Evolutionary conservation across 2,797 vertebrate species (phyloP).

Genomic region (Micromesistius poutassou): DNA sequence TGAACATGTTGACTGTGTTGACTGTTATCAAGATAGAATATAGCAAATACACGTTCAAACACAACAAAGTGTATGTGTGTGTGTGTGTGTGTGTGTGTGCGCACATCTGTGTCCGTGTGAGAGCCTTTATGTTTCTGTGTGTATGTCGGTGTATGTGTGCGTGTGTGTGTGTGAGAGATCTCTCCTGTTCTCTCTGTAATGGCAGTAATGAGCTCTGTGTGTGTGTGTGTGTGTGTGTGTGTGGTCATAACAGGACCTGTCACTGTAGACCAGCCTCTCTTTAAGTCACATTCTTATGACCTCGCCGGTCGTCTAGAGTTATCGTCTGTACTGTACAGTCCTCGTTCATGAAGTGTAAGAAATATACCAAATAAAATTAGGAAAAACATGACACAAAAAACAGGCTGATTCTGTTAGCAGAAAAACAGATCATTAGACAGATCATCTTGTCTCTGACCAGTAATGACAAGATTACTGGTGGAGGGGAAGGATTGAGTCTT

Average conservation of each 20-base stretch:
- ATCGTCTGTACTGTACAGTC: neutral
- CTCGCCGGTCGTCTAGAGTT: neutral
- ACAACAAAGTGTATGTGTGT: constrained; percentile 8
- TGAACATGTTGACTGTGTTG: neutral
- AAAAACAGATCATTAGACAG: no score
- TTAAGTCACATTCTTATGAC: neutral
- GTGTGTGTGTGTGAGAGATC: constrained; percentile 20
- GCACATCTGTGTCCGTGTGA: constrained; percentile 24
- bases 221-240: constrained; percentile 4
- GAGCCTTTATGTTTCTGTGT: constrained; percentile 33
- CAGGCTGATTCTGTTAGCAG: no score
- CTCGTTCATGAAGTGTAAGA: no score
- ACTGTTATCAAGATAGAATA: no score
- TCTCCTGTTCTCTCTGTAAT: constrained; percentile 26
- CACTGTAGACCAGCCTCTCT: neutral
- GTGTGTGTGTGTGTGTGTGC: constrained; percentile 16
- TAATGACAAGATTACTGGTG: neutral
- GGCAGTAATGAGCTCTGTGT: neutral
- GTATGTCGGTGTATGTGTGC: constrained; percentile 21
- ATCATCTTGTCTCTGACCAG: neutral
- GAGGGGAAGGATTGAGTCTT: neutral
- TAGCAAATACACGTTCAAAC: neutral
- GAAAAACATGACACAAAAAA: no score
- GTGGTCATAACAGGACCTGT: neutral
- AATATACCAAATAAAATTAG: no score